These are phyloP conservation scores for Atrichornis clamosus DNA, from an alignment of 2,113 vertebrate species.

Conservation along the genomic window DNA sequence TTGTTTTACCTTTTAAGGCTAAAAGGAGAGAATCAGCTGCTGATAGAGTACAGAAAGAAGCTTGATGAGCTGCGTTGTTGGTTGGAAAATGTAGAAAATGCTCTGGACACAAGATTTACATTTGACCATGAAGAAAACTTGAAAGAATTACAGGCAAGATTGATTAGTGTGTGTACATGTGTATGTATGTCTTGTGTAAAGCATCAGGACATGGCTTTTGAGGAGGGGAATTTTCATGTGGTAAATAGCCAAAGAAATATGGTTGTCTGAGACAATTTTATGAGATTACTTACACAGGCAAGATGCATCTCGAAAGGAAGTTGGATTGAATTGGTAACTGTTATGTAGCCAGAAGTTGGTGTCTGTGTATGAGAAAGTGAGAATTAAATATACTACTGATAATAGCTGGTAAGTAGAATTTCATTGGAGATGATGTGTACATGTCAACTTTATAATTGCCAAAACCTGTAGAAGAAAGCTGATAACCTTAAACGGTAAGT, in stretches of 20 bases:
- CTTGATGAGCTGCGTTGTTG: slow-evolving; percentile 79
- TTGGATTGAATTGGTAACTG: background rate
- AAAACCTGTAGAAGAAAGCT: background rate
- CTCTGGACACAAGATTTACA: slow-evolving; percentile 66
- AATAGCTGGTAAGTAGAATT: background rate
- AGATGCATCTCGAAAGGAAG: rapidly evolving
- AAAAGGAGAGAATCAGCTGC: slow-evolving; percentile 74
- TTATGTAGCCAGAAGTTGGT: background rate
- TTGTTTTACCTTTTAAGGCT: slow-evolving; percentile 70
- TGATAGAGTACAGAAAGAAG: slow-evolving; percentile 77
- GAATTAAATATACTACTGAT: background rate
- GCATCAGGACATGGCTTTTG: background rate
- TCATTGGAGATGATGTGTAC: background rate
- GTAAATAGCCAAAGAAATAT: background rate
- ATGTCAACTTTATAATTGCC: background rate
- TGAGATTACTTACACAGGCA: background rate
- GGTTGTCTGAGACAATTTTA: background rate
- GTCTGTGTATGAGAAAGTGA: background rate
- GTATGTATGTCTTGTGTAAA: background rate
- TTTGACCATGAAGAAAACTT: slow-evolving; percentile 75
- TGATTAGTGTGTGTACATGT: background rate
- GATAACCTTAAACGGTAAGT: background rate
- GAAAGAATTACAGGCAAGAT: slow-evolving; percentile 82
- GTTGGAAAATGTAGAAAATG: slow-evolving; percentile 80
- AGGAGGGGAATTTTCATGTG: background rate